Base-by-base conservation (phyloP, 2,888 invertebrate genomes). In the Catocala sponsa region DNA sequence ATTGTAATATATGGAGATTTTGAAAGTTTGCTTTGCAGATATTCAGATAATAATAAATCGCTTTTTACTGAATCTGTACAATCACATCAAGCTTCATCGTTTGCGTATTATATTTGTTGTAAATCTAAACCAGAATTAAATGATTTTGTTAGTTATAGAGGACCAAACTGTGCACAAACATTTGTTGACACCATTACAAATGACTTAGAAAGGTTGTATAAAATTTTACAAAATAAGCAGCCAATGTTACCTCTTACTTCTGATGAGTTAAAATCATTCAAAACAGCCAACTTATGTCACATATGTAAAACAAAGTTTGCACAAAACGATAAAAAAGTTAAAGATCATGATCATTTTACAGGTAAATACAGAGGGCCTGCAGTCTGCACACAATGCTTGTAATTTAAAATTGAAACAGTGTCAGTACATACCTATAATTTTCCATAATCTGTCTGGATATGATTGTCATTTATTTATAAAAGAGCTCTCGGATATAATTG, bases 11-110 rank as follows among this genome's bases (percentile, higher is more conserved):
- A 38, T 7, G 44, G 44, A 4, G 44, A 46, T 13, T 46, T 46
- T 6, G 44, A 46, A 52, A 53, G 53, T 33, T 53, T 53, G 12
- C 32, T 43, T n/a, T 43, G 32, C 33, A 33, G 44, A 53, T 53
- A 53, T 11, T 53, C 53, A 32, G 53, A 53, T n/a, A 53, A 53
- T 44, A 53, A 53, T 43, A 43, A 53, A 53, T 43, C 43, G n/a
- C 25, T 43, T 32, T 53, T 43, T 53, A 43, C 43, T 43, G 53
- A 53, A 53, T 44, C 4, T 43, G 32, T 43, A 7, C 53, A 53
- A 53, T 9, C 11, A 43, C 53, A 53, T 43, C 44, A 53, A 33
- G 53, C 53, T 11, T 32, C 43, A n/a, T 32, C 43, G 2, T 53
- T 53, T 43, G 32, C 53, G 33, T 53, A 53, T 33, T 53, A 53